Base-by-base conservation (phyloP, 2,888 invertebrate species). In the Aporophyla nigra region DNA sequence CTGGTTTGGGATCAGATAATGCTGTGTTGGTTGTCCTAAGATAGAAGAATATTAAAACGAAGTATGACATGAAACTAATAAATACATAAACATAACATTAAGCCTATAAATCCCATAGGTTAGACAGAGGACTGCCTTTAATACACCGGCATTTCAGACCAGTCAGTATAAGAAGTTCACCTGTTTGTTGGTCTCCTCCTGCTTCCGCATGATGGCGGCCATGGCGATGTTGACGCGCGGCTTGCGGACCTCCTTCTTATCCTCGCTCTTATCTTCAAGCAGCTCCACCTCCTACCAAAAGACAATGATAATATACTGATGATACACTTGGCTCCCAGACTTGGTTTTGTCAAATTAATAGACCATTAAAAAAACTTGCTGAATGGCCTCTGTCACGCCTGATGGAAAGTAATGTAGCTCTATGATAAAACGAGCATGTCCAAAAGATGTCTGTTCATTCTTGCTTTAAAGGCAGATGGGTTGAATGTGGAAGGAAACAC, bases 211-310 rank as follows among this genome's bases (percentile, higher is more conserved):
- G 90, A 98, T 98, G 81, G 98, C 98, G 76, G 98, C 98, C 97
- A 98, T 97, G 0, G 98, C 98, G 65, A 98, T 98, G 93, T 98
- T 98, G 90, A 98, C 98, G 80, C 98, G 96, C 4, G 97, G 95
- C 80, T 97, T 96, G 83, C 97, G 95, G 79, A 95, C 94, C 72
- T 96, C 96, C 71, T 92, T 94, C 83, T 93, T 94, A 74, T 95
- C 96, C 59, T 94, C 94, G 6, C 89, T 85, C 71, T 93, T 94
- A 40, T 94, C 95, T 24, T 93, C 94, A 27, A 77, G 84, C 9
- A 76, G 79, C 19, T 94, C 95, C 0, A 86, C 84, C 40, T 94
- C 93, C 90, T 94, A 74, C n/a, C 19, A 54, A 12, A 21, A 33
- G 21, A 66, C 2, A 33, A 33, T 33, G 33, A 33, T 33, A 33